Evolutionary conservation across 2,113 vertebrate species (phyloP).

Genomic region (Cariama cristata): DNA sequence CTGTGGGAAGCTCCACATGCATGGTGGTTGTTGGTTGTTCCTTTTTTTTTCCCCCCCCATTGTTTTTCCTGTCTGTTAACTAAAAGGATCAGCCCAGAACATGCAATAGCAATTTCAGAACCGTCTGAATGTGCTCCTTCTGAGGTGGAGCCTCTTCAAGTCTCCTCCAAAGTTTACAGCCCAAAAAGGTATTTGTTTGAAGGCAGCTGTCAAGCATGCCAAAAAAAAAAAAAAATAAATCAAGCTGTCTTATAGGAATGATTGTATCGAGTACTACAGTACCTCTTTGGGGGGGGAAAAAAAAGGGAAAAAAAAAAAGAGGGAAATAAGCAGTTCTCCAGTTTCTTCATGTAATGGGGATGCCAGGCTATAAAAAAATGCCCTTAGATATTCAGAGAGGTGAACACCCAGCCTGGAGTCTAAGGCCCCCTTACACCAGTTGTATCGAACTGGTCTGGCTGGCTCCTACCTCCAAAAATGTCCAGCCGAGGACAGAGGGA

Average conservation of each 20-base stretch:
- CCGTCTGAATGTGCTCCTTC: neutral
- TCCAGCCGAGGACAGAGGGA: neutral
- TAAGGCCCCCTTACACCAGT: neutral
- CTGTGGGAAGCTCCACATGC: neutral
- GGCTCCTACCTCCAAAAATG: neutral
- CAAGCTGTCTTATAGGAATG: neutral
- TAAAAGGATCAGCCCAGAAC: neutral
- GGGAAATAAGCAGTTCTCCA: neutral
- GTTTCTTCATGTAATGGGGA: neutral
- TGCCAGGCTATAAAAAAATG: neutral
- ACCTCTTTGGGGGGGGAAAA: neutral
- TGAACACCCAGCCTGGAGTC: neutral
- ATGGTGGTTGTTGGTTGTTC: neutral
- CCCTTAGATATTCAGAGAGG: neutral
- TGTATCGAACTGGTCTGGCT: neutral
- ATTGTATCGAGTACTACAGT: neutral
- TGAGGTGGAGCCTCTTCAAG: neutral
- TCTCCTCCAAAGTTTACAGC: neutral
- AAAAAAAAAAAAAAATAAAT: neutral
- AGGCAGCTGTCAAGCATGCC: neutral
- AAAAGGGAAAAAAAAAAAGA: neutral
- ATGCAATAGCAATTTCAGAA: neutral
- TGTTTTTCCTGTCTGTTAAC: neutral
- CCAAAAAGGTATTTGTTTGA: neutral
- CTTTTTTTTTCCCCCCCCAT: neutral